These are phyloP conservation scores for Excalfactoria chinensis DNA, from an alignment of 2,113 vertebrate genomes.

Conservation along the genomic window DNA sequence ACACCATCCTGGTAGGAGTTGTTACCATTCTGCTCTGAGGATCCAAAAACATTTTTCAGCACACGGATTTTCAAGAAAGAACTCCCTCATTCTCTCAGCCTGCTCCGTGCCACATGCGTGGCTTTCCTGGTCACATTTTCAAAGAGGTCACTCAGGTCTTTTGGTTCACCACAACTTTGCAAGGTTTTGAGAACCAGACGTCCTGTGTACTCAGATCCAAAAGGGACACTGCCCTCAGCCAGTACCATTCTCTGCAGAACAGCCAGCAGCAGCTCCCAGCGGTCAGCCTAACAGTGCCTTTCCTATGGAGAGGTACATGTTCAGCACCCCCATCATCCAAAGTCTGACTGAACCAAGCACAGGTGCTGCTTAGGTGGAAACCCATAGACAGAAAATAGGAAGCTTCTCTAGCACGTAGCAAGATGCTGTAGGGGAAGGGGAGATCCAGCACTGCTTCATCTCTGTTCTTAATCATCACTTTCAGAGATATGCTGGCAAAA, in stretches of 20 bases:
- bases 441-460: background rate
- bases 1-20: background rate
- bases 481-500: constrained; percentile 14
- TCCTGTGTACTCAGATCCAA: background rate
- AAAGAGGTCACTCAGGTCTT: background rate
- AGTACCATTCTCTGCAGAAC: background rate
- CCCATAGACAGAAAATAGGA: background rate
- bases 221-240: background rate
- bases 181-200: background rate
- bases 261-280: background rate
- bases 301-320: background rate
- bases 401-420: accelerated
- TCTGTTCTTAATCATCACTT: background rate
- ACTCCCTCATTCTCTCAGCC: background rate
- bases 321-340: background rate
- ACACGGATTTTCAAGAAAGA: background rate
- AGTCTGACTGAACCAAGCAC: background rate
- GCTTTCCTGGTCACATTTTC: background rate
- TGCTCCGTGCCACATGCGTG: background rate
- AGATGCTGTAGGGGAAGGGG: accelerated
- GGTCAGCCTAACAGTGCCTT: background rate
- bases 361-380: background rate
- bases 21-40: background rate
- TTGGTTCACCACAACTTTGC: background rate
- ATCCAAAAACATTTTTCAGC: background rate